Evolutionary conservation across 2,113 vertebrate genomes (phyloP).

Genomic region (Collichthys lucidus): DNA sequence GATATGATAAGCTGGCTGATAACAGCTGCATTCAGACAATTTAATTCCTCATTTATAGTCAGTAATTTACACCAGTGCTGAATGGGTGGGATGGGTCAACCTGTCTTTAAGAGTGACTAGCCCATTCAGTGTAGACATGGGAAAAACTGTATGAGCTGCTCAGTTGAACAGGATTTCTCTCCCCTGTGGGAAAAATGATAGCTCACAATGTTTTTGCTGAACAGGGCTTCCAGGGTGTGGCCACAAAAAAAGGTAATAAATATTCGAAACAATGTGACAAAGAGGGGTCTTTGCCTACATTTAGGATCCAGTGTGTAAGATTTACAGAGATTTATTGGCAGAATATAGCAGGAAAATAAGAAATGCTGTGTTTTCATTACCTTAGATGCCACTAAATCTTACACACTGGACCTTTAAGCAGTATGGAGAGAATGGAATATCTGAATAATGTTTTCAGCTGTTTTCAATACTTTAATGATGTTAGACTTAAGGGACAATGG

Average conservation of each 20-base stretch:
- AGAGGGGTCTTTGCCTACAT: background rate
- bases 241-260: slow-evolving; percentile 12
- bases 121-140: slow-evolving; percentile 44
- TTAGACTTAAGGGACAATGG: background rate
- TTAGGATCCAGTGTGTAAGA: too few relatives aligned
- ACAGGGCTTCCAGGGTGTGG: slow-evolving; percentile 33
- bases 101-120: slow-evolving; percentile 21
- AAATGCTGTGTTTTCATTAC: too few relatives aligned
- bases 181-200: slow-evolving; percentile 47
- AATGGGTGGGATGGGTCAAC: slow-evolving; percentile 18
- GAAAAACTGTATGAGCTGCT: slow-evolving; percentile 41
- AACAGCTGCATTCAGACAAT: slow-evolving; percentile 8
- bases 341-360: too few relatives aligned
- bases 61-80: slow-evolving; percentile 12
- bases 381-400: too few relatives aligned
- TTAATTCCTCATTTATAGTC: slow-evolving; percentile 5
- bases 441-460: background rate
- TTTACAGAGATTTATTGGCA: too few relatives aligned
- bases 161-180: slow-evolving; percentile 28
- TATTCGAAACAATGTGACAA: background rate
- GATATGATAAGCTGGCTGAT: background rate
- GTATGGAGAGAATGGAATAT: background rate
- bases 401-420: background rate
- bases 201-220: slow-evolving; percentile 34
- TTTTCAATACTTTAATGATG: background rate